phyloP scores from a whole-genome alignment of 2,113 vertebrate genomes.

The Piaya cayana region DNA sequence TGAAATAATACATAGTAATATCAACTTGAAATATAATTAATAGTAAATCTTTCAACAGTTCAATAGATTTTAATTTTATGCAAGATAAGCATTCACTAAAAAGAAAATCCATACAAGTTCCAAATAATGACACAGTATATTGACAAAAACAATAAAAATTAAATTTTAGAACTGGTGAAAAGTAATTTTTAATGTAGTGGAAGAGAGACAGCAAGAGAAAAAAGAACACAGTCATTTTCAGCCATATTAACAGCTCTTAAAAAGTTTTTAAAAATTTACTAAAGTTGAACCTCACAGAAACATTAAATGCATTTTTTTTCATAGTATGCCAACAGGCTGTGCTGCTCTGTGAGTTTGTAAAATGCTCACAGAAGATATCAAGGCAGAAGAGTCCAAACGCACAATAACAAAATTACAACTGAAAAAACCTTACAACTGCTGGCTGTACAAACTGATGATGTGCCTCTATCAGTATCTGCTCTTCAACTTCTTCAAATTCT shows the following conservation, averaged over 20 bases:
- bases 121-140: not conserved
- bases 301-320: not conserved
- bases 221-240: not conserved
- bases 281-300: not conserved
- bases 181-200: not conserved
- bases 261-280: not conserved
- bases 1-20: not conserved
- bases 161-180: not conserved
- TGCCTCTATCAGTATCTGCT: not conserved
- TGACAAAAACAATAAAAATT: not conserved
- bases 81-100: not conserved
- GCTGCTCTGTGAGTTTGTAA: not conserved
- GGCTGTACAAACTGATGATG: not conserved
- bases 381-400: not conserved
- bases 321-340: not conserved
- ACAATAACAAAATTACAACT: not conserved
- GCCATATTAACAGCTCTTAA: not conserved
- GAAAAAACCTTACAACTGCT: not conserved
- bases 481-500: not conserved
- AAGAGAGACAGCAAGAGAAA: not conserved
- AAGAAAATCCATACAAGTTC: not conserved
- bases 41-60: not conserved
- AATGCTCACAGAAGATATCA: fast-evolving
- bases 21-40: not conserved
- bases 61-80: not conserved